These are phyloP conservation scores for Drosophila neocordata DNA, from an alignment of 1,140 invertebrate genomes.

Conservation along the genomic window DNA sequence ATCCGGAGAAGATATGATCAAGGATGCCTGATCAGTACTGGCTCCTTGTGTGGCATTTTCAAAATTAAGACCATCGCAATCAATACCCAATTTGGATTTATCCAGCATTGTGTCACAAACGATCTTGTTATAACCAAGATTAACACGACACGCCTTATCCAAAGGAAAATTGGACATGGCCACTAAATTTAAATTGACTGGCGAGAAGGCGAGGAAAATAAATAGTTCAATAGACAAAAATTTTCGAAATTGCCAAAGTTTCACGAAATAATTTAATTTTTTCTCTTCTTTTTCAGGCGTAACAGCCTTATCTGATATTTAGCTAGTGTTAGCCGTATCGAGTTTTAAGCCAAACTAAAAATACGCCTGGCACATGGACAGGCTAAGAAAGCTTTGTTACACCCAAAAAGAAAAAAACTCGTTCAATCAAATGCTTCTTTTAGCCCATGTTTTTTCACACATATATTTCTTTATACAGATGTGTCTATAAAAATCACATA, in stretches of 20 bases:
- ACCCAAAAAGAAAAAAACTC: no score
- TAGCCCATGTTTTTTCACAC: no score
- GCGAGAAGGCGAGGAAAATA: conserved; percentile 83
- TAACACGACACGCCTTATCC: conserved; percentile 86
- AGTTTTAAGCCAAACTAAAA: no score
- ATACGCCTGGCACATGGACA: no score
- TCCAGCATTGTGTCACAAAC: conserved; percentile 85
- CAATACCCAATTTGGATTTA: conserved; percentile 69
- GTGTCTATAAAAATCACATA: no score
- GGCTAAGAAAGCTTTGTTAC: no score
- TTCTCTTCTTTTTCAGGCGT: conserved; percentile 23
- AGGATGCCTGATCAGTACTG: conserved; percentile 29
- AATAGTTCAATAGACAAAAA: conserved; percentile 83
- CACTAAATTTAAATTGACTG: conserved; percentile 82
- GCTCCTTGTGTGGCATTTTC: conserved; percentile 79
- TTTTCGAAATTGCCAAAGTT: conserved; percentile 68
- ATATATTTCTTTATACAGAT: no score
- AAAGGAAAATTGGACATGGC: conserved; percentile 84
- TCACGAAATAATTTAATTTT: conserved; percentile 70
- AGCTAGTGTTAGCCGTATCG: no score
- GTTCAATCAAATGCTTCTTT: no score
- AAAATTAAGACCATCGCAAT: conserved; percentile 67
- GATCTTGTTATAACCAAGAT: conserved; percentile 84
- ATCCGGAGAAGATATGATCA: conserved; percentile 40
- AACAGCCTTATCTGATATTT: no score